Percentiles rank a stretch among this genome's conserved stretches.
Conservation (phyloP, 2,113 vertebrate species). For the Corydoras maculifer region DNA sequence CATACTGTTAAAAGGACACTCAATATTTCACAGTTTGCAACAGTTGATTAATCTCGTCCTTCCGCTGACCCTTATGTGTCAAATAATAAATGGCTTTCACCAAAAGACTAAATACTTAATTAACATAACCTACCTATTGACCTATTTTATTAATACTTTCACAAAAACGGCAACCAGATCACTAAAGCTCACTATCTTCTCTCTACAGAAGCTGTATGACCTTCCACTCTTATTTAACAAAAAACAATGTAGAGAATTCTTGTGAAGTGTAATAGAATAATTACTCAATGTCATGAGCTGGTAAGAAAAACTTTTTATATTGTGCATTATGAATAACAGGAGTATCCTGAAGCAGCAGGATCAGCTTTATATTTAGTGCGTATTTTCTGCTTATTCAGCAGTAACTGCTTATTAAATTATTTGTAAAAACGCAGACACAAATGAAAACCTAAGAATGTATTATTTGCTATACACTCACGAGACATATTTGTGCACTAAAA, state of each 20-base stretch:
- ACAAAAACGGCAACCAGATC: constrained; percentile 12
- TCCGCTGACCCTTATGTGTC: neutral
- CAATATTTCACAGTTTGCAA: neutral
- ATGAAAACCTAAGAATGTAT: too few species aligned
- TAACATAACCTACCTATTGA: constrained; percentile 23
- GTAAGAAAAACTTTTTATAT: neutral
- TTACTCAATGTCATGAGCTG: constrained; percentile 37
- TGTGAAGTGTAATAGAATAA: constrained; percentile 31
- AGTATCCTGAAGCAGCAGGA: neutral
- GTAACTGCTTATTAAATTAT: neutral
- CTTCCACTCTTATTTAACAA: constrained; percentile 13
- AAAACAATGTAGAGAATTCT: constrained; percentile 8
- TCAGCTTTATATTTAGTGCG: neutral
- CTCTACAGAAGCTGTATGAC: constrained; percentile 4
- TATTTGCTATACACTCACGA: too few species aligned
- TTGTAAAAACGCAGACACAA: too few species aligned
- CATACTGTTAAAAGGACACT: too few species aligned
- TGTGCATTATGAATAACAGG: neutral
- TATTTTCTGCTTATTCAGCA: constrained; percentile 3
- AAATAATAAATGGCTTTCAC: neutral
- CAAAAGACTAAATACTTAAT: constrained; percentile 11
- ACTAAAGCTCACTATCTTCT: neutral
- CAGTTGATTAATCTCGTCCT: neutral
- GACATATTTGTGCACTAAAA: too few species aligned
- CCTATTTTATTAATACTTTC: neutral